Conservation (phyloP, 2,888 invertebrate species). For the Keiferia lycopersicella region DNA sequence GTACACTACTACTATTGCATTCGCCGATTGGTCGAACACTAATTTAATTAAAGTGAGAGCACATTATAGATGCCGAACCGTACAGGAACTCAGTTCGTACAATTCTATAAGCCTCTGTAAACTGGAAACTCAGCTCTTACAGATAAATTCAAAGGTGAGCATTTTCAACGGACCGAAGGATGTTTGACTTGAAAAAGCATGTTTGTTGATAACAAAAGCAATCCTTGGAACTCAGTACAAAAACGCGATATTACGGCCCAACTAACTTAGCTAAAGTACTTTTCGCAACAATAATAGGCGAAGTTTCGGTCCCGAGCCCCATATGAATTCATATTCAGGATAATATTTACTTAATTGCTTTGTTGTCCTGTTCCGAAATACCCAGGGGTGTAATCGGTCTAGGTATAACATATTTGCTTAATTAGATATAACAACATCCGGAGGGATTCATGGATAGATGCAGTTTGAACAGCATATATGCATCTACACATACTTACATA, state of each 20-base stretch:
- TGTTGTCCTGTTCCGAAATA: slow-evolving; percentile 37
- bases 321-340: slow-evolving; percentile 33
- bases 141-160: neutral
- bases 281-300: slow-evolving; percentile 25
- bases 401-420: slow-evolving; percentile 18
- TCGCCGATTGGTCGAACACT: slow-evolving; percentile 55
- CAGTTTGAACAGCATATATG: neutral
- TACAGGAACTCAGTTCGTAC: slow-evolving; percentile 44
- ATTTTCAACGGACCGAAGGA: neutral
- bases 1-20: slow-evolving; percentile 46
- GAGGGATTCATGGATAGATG: neutral
- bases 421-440: slow-evolving; percentile 1
- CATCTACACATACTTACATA: too few relatives aligned
- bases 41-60: slow-evolving; percentile 67
- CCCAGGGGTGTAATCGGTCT: slow-evolving; percentile 35
- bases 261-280: slow-evolving; percentile 21
- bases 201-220: slow-evolving; percentile 12
- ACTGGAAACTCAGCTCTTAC: neutral
- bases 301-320: slow-evolving; percentile 28
- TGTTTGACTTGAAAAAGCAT: neutral
- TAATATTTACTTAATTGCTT: slow-evolving; percentile 43
- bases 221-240: slow-evolving; percentile 18
- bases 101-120: neutral
- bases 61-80: slow-evolving; percentile 59
- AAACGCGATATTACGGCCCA: slow-evolving; percentile 14